Evolutionary conservation across 2,888 invertebrate genomes (phyloP).

Genomic region (Baccha elongata): DNA sequence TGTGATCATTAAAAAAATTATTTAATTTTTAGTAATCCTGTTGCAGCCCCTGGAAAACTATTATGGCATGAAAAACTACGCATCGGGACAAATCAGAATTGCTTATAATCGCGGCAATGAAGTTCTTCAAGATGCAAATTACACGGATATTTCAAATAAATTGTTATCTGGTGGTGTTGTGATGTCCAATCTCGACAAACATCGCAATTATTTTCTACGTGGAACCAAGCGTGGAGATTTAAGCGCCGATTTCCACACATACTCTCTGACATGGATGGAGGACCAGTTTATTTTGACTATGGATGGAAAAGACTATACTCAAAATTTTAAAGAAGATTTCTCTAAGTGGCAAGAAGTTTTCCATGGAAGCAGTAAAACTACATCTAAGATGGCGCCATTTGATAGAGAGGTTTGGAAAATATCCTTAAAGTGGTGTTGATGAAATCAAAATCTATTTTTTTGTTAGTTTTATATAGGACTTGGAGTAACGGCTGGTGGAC

Average conservation of each 20-base stretch:
- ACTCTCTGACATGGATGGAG: slow-evolving; percentile 85
- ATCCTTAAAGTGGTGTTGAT: background rate
- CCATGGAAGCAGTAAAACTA: slow-evolving; percentile 84
- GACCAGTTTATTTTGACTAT: slow-evolving; percentile 77
- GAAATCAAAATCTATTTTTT: background rate
- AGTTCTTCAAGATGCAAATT: slow-evolving; percentile 75
- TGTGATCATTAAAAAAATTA: background rate
- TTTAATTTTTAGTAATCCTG: slow-evolving; percentile 84
- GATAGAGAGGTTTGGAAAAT: slow-evolving; percentile 85
- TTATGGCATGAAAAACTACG: slow-evolving; percentile 85
- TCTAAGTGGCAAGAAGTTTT: slow-evolving; percentile 76
- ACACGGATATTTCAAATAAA: slow-evolving; percentile 75
- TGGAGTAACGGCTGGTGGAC: slow-evolving; percentile 91
- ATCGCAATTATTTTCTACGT: slow-evolving; percentile 79
- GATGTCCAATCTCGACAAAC: slow-evolving; percentile 75
- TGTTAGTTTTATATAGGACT: slow-evolving; percentile 89
- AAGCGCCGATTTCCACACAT: slow-evolving; percentile 85
- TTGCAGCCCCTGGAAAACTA: slow-evolving; percentile 86
- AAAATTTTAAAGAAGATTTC: slow-evolving; percentile 74
- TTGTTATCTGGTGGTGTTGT: slow-evolving; percentile 73
- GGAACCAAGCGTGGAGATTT: slow-evolving; percentile 75
- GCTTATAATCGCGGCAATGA: slow-evolving; percentile 88
- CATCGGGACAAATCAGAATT: slow-evolving; percentile 88
- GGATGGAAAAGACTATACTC: slow-evolving; percentile 82
- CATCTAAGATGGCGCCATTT: slow-evolving; percentile 86